These are phyloP conservation scores for Apis dorsata DNA, from an alignment of 1,140 invertebrate species.

Conservation along the genomic window DNA sequence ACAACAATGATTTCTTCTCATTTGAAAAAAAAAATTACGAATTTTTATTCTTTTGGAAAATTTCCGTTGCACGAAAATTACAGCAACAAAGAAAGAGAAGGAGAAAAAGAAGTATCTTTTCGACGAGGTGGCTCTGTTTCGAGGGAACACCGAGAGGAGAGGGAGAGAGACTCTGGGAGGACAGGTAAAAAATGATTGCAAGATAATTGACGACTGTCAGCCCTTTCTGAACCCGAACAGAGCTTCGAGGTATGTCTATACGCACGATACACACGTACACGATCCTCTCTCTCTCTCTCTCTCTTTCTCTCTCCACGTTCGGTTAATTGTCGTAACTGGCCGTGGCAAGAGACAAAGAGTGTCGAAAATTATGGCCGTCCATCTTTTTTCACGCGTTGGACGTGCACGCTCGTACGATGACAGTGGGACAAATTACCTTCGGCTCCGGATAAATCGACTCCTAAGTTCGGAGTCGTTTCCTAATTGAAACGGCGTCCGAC, in stretches of 20 bases:
- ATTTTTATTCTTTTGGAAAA: too few relatives aligned
- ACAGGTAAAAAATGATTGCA: constrained; percentile 50
- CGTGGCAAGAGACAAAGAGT: constrained; percentile 48
- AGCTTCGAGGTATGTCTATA: constrained; percentile 4
- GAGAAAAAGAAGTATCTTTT: too few relatives aligned
- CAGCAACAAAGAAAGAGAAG: too few relatives aligned
- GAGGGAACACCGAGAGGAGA: constrained; percentile 2
- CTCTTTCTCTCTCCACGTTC: not conserved
- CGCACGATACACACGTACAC: constrained; percentile 5
- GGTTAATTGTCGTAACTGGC: constrained; percentile 59
- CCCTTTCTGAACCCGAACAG: constrained; percentile 6
- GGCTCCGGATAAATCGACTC: constrained; percentile 27
- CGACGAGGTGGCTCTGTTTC: not conserved
- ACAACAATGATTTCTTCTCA: too few relatives aligned
- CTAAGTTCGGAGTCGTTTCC: not conserved
- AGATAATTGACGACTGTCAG: constrained; percentile 61
- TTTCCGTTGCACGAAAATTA: too few relatives aligned
- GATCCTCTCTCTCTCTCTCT: not conserved
- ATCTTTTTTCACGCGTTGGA: constrained; percentile 9
- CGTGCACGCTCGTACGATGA: constrained; percentile 30
- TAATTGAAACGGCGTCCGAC: constrained; percentile 59
- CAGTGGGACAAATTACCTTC: constrained; percentile 54
- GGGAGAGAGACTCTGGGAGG: constrained; percentile 12
- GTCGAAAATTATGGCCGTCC: constrained; percentile 45
- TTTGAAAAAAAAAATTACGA: too few relatives aligned